Base-by-base conservation (phyloP, 2,113 vertebrate species). In the Odobenus rosmarus region DNA sequence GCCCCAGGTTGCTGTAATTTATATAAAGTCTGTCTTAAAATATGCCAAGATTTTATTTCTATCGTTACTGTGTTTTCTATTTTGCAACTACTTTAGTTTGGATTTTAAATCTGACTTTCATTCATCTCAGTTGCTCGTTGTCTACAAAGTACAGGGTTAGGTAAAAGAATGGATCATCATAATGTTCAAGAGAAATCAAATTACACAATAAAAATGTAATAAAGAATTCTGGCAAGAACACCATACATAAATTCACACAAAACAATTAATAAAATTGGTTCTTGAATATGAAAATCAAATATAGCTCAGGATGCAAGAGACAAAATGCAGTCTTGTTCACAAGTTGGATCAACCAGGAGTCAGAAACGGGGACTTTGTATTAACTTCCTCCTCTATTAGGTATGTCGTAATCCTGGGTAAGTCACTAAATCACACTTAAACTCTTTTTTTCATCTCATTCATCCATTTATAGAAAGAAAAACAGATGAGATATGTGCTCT, bases 21-120 rank as follows among this genome's bases (percentile, higher is more conserved):
- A 97, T 31, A 94, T 84, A 86, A 93, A 97, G 90, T 91, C 96
- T 80, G 77, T 96, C 84, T 69, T 97, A 97, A 98, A 98, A 97
- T 97, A 64, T 96, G 81, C n/a, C 49, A 96, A 92, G 51, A 81
- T 98, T 97, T 95, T 97, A 85, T 96, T 98, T 97, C 77, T n/a
- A 42, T 95, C 88, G 93, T 96, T 39, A 81, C 21, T 71, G 49
- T 71, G 12, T 81, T 95, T 91, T 42, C 72, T 62, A 69, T 96
- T 97, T 98, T 93, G 81, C 36, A 93, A 15, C 16, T 72, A 96
- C 7, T 67, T 88, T 97, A 94, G 46, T 53, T 96, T 95, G 87
- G 85, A 74, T 91, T 96, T 95, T 76, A 36, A 94, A 76, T 87
- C 62, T 95, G 76, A 83, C 74, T 95, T 86, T 80, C 26, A 57